A percentile compares a stretch with the other conserved stretches of the same genome.
Evolutionary conservation across 2,113 vertebrate genomes (phyloP).

Genomic region (Pelecanoides urinatrix): DNA sequence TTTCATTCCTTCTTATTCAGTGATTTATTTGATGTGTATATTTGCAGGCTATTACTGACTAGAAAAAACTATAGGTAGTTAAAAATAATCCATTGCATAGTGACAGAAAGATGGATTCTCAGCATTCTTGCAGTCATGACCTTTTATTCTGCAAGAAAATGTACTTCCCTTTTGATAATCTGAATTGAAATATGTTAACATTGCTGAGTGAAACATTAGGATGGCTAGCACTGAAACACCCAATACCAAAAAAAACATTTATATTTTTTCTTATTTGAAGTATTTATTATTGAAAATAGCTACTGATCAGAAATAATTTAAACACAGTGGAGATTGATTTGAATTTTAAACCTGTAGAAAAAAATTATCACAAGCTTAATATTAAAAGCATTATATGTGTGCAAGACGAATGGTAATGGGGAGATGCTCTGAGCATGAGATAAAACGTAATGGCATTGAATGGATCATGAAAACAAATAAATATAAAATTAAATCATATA

Average conservation of each 20-base stretch:
- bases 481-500: background rate
- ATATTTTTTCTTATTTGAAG: background rate
- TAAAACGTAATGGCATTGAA: background rate
- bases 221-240: background rate
- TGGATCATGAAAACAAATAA: background rate
- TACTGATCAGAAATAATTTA: background rate
- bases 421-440: background rate
- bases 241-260: background rate
- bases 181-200: background rate
- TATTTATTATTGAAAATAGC: background rate
- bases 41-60: background rate
- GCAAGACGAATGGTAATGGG: background rate
- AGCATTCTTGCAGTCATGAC: background rate
- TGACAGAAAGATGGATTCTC: slow-evolving; percentile 16
- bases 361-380: background rate
- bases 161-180: background rate
- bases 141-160: background rate
- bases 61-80: background rate
- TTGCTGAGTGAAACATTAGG: background rate
- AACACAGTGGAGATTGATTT: background rate
- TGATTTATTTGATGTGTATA: background rate
- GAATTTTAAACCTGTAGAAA: background rate
- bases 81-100: background rate
- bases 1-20: slow-evolving; percentile 8
- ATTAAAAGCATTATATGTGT: background rate